Base-by-base conservation (phyloP, 1,140 invertebrate species). In the Rhyacophila brunnea region DNA sequence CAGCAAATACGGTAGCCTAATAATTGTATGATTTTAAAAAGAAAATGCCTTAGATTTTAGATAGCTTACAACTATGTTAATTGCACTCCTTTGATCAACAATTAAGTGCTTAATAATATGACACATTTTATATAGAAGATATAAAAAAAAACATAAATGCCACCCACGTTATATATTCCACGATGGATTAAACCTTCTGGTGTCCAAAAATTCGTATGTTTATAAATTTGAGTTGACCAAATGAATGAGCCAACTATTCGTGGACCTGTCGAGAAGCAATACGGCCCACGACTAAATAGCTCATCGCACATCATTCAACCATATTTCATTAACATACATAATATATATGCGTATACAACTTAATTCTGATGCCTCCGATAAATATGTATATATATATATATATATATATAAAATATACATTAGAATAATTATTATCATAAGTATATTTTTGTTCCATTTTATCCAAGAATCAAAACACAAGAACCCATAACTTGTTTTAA, bases 191-290 rank as follows among this genome's bases (percentile, higher is more conserved):
- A 42, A 14, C 38, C 1, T 43, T 6, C 6, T 11, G 43, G 51
- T 45, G 51, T 59, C 55, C 51, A 45, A 19, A 45, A 28, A 11
- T 44, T 28, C 23, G 23, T 28, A n/a, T n/a, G n/a, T n/a, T n/a
- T n/a, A n/a, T n/a, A n/a, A n/a, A n/a, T n/a, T 28, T 17, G 20
- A 32, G 50, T 32, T 53, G 48, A 49, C 35, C 35, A 32, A 40
- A n/a, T 49, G 36, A 43, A 23, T 43, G 58, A 60, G 53, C 48
- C 34, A 35, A 60, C 40, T 43, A 51, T 28, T 64, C 58, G 62
- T 64, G 62, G 62, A 64, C 58, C 62, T 60, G 62, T 64, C 62
- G 62, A 64, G 62, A 64, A 64, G 62, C 62, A 60, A 56, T 60
- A 34, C 60, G 62, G 58, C 62, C 62, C 62, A 64, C 62, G 53